phyloP scores from a whole-genome alignment of 2,888 invertebrate species.

The Lottia scabra region DNA sequence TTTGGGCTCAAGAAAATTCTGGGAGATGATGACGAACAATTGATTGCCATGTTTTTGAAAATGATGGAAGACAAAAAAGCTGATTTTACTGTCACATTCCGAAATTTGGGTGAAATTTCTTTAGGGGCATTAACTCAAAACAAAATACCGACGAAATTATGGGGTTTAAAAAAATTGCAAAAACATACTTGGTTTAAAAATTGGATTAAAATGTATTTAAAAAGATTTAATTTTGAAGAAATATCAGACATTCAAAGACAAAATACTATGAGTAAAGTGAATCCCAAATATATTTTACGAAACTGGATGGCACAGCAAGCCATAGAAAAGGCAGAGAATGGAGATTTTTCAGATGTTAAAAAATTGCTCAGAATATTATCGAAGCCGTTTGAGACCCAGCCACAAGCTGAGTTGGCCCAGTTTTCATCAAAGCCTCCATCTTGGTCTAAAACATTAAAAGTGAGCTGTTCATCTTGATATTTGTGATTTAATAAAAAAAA shows the following conservation, averaged over 20 bases:
- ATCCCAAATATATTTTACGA: slow-evolving; percentile 62
- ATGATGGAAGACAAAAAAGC: slow-evolving; percentile 56
- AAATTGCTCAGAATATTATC: slow-evolving; percentile 43
- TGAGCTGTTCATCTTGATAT: slow-evolving; percentile 61
- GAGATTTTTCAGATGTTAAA: slow-evolving; percentile 47
- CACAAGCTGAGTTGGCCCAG: slow-evolving; percentile 49
- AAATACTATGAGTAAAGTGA: slow-evolving; percentile 43
- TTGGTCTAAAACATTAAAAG: slow-evolving; percentile 56
- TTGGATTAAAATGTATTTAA: slow-evolving; percentile 49
- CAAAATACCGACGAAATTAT: slow-evolving; percentile 70
- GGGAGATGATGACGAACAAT: slow-evolving; percentile 47
- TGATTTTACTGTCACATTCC: slow-evolving; percentile 71
- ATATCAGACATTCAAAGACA: slow-evolving; percentile 39
- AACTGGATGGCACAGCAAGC: slow-evolving; percentile 64
- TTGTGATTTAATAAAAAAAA: too few relatives aligned
- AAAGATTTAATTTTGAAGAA: slow-evolving; percentile 28
- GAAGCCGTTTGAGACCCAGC: slow-evolving; percentile 47
- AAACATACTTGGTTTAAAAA: slow-evolving; percentile 48
- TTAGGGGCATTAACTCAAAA: slow-evolving; percentile 71
- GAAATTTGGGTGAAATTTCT: slow-evolving; percentile 74
- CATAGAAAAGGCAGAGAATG: slow-evolving; percentile 48
- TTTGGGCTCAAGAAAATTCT: slow-evolving; percentile 43
- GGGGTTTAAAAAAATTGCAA: slow-evolving; percentile 70
- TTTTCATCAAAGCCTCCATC: slow-evolving; percentile 54
- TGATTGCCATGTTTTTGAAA: slow-evolving; percentile 53